Evolutionary conservation across 2,888 invertebrate species (phyloP).

Genomic region (Argyresthia albistria): DNA sequence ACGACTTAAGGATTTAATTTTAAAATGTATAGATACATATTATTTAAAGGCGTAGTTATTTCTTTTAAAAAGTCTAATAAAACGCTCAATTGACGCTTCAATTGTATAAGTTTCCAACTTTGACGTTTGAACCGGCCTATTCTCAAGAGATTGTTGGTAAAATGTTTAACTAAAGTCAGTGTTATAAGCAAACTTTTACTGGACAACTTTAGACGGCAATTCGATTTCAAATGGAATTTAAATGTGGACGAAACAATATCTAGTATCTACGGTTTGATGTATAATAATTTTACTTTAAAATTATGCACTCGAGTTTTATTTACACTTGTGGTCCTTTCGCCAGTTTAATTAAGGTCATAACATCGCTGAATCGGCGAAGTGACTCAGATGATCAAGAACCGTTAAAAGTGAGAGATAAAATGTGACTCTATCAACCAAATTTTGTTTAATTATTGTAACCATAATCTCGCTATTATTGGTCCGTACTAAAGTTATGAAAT

Average conservation of each 20-base stretch:
- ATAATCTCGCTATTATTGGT: neutral
- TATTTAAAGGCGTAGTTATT: constrained; percentile 29
- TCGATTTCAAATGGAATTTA: constrained; percentile 54
- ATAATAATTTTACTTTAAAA: constrained; percentile 36
- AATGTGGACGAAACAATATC: constrained; percentile 65
- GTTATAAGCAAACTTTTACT: constrained; percentile 39
- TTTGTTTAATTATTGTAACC: no score
- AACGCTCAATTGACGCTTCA: constrained; percentile 42
- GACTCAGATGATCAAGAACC: no score
- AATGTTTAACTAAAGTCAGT: constrained; percentile 33
- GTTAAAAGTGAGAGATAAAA: no score
- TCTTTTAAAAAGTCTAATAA: constrained; percentile 32
- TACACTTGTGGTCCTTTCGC: constrained; percentile 27
- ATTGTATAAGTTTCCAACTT: constrained; percentile 18
- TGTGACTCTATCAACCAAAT: no score
- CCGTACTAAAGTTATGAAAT: neutral
- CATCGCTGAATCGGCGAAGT: no score
- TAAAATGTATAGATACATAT: constrained; percentile 22
- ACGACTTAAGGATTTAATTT: constrained; percentile 33
- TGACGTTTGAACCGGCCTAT: neutral
- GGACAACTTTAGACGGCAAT: constrained; percentile 65
- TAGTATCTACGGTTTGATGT: constrained; percentile 57
- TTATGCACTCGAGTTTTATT: constrained; percentile 42
- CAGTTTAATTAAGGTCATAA: neutral
- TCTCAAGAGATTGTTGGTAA: constrained; percentile 9